Evolutionary conservation across 2,888 invertebrate genomes (phyloP), one percentile per base, ranked within the genome.

Genomic region (Zonitis immaculata): DNA sequence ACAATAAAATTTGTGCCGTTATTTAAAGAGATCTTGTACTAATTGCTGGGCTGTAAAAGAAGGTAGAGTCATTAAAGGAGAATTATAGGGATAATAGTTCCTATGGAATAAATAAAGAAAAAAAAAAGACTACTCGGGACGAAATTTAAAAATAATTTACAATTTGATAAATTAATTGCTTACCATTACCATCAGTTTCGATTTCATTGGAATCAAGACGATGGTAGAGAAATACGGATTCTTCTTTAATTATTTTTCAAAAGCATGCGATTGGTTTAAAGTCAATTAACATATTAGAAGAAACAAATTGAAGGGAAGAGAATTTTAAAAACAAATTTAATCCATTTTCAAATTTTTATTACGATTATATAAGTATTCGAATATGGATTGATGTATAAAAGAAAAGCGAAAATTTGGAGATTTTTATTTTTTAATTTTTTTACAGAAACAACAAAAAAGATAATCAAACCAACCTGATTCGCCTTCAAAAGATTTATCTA

Each of bases 401-500:
- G n/a, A n/a, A n/a, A 9, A 39, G 8, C 39, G 39, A 18, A 8
- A n/a, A n/a, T n/a, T n/a, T n/a, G n/a, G n/a, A n/a, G n/a, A n/a
- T n/a, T n/a, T n/a, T n/a, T n/a, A n/a, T n/a, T n/a, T n/a, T n/a
- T n/a, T n/a, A n/a, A n/a, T n/a, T n/a, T n/a, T n/a, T n/a, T n/a
- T n/a, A n/a, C n/a, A n/a, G n/a, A n/a, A n/a, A n/a, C n/a, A n/a
- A n/a, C n/a, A n/a, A 8, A 12, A 44, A 1, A 2, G 1, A 14
- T 12, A 30, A 28, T 44, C 22, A 52, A 62, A 72, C 73, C 62
- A 68, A 74, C 74, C 74, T 71, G 72, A 69, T 52, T 71, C 71
- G 46, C 60, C 66, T 50, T 66, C 64, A 51, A 65, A 66, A 28
- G 69, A 62, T 51, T 65, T 64, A 58, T 69, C 61, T 62, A 67